A percentile compares a stretch with the other conserved stretches of the same genome.
phyloP scores from a whole-genome alignment of 2,888 invertebrate species.

The Hirtodrosophila cameraria region DNA sequence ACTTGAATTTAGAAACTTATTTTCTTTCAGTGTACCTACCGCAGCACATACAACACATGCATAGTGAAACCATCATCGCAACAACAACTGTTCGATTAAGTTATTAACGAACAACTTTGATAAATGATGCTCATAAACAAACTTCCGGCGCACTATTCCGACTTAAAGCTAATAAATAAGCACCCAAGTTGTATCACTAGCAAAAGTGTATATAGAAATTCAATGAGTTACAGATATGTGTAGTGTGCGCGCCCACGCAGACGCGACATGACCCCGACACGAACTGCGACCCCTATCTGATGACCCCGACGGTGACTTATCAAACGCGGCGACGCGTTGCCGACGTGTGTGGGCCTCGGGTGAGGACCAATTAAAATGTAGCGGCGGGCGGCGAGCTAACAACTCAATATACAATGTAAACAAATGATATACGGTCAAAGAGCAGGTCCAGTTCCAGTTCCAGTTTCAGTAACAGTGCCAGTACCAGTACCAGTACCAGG shows the following conservation, averaged over 20 bases:
- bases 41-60: neutral
- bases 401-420: constrained; percentile 79
- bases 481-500: constrained; percentile 9
- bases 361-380: constrained; percentile 68
- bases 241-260: constrained; percentile 55
- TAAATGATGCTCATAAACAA: constrained; percentile 52
- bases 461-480: constrained; percentile 10
- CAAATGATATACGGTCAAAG: constrained; percentile 77
- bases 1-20: too few relatives aligned
- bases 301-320: constrained; percentile 42
- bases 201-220: constrained; percentile 24
- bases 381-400: constrained; percentile 66
- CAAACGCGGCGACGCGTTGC: constrained; percentile 34
- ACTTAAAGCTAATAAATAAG: constrained; percentile 51
- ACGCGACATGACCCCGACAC: constrained; percentile 20
- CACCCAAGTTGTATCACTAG: constrained; percentile 4
- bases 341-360: constrained; percentile 62
- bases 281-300: neutral
- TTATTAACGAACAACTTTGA: constrained; percentile 62
- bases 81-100: constrained; percentile 48
- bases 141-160: constrained; percentile 59
- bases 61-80: constrained; percentile 47
- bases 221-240: constrained; percentile 11
- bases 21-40: neutral
- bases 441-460: constrained; percentile 4